phyloP scores from a whole-genome alignment of 2,888 invertebrate species.

The Gonocerus acuteangulatus region DNA sequence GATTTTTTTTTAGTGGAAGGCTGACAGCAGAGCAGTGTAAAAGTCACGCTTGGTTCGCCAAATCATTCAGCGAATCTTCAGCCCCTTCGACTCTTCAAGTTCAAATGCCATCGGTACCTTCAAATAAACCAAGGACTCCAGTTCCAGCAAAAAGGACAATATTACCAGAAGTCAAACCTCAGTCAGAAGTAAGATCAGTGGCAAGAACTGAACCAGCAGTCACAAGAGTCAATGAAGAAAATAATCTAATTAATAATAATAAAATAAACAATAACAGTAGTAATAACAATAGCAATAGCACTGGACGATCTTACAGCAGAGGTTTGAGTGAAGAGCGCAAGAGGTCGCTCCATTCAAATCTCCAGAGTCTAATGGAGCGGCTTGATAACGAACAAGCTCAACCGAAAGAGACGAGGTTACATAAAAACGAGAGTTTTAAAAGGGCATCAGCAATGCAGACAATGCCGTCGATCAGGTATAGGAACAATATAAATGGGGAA shows the following conservation, averaged over 20 bases:
- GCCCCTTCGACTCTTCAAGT: constrained; percentile 31
- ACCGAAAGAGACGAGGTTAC: constrained; percentile 42
- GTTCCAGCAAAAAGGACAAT: constrained; percentile 25
- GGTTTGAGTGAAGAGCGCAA: constrained; percentile 45
- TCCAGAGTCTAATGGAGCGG: constrained; percentile 45
- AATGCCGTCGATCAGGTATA: constrained; percentile 41
- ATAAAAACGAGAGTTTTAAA: constrained; percentile 31
- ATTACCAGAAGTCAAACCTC: constrained; percentile 5
- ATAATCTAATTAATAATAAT: constrained; percentile 10
- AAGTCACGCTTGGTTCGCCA: constrained; percentile 75
- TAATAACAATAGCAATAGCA: constrained; percentile 19
- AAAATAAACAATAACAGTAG: constrained; percentile 19
- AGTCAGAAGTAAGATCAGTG: background rate
- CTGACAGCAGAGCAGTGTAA: constrained; percentile 82
- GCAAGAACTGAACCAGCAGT: background rate
- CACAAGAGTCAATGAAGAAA: constrained; percentile 12
- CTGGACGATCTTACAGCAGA: constrained; percentile 30
- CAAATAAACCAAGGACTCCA: constrained; percentile 34
- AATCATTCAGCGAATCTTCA: constrained; percentile 29
- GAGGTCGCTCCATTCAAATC: constrained; percentile 45
- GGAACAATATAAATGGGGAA: constrained; percentile 19
- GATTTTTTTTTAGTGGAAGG: constrained; percentile 64
- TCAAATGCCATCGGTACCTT: constrained; percentile 32
- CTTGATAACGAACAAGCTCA: constrained; percentile 40
- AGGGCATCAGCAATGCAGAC: constrained; percentile 45